Percentiles rank a stretch among this genome's conserved stretches.
phyloP scores from a whole-genome alignment of 1,140 invertebrate species.

The Drosophila ohnishii region DNA sequence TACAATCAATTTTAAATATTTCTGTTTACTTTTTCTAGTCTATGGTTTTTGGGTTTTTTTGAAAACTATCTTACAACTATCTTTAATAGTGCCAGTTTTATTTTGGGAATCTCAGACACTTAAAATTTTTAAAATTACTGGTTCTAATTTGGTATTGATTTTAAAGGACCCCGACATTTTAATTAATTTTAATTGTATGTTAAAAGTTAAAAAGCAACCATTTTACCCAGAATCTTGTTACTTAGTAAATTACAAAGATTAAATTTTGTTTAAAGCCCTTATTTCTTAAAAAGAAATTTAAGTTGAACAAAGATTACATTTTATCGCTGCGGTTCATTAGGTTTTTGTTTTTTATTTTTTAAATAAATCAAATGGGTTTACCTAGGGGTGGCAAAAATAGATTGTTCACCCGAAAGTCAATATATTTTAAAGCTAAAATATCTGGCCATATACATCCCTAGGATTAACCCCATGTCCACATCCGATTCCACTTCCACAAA shows the following conservation, averaged over 20 bases:
- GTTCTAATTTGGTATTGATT: neutral
- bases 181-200: neutral
- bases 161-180: no score
- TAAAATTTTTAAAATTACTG: neutral
- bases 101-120: neutral
- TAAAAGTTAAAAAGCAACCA: neutral
- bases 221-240: neutral
- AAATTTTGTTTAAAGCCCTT: neutral
- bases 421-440: no score
- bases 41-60: neutral
- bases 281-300: neutral
- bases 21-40: neutral
- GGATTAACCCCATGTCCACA: neutral
- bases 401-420: no score
- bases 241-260: neutral
- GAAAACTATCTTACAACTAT: neutral
- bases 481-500: conserved; percentile 12
- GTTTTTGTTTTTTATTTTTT: neutral
- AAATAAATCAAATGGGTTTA: neutral
- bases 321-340: neutral
- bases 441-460: neutral
- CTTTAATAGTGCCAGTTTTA: no score
- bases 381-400: neutral
- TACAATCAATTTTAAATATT: neutral
- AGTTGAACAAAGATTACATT: neutral